Evolutionary conservation across 2,797 vertebrate genomes (phyloP).

Genomic region (Sarcophilus harrisii): DNA sequence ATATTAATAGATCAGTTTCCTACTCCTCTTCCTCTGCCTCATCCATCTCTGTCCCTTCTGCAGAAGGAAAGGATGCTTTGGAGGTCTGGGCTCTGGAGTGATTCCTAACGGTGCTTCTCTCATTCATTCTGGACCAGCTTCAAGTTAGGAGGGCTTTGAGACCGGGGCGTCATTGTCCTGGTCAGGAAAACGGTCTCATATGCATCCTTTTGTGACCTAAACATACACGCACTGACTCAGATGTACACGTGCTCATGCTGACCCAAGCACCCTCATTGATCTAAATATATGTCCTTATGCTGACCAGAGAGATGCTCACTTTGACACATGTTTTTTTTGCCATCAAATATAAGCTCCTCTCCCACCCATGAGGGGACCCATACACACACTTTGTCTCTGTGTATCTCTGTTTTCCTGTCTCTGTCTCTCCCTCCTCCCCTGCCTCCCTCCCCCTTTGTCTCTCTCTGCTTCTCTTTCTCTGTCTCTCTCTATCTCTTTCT

Average conservation of each 20-base stretch:
- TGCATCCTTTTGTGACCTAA: background rate
- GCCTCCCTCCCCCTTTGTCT: too few species aligned
- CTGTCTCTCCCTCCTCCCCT: too few species aligned
- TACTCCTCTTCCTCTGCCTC: constrained; percentile 22
- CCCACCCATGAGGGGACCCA: background rate
- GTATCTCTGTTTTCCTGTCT: too few species aligned
- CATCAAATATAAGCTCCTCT: background rate
- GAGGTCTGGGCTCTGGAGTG: constrained; percentile 56
- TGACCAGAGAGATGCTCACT: background rate
- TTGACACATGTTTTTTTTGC: background rate
- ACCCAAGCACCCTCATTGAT: too few species aligned
- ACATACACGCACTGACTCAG: background rate
- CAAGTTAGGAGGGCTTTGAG: background rate
- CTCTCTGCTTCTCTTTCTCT: too few species aligned
- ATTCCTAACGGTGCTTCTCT: constrained; percentile 19
- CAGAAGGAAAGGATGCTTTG: constrained; percentile 43
- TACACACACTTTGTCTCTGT: too few species aligned
- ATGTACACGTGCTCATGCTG: background rate
- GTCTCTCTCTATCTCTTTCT: too few species aligned
- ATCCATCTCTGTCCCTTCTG: background rate
- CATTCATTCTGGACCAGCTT: background rate
- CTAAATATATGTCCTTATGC: too few species aligned
- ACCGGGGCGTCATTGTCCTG: accelerated
- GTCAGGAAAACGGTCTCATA: constrained; percentile 15
- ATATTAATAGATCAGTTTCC: constrained; percentile 1